A percentile compares a stretch with the other conserved stretches of the same genome.
Conservation (phyloP, 2,888 invertebrate genomes). For the Ophraella communa region DNA sequence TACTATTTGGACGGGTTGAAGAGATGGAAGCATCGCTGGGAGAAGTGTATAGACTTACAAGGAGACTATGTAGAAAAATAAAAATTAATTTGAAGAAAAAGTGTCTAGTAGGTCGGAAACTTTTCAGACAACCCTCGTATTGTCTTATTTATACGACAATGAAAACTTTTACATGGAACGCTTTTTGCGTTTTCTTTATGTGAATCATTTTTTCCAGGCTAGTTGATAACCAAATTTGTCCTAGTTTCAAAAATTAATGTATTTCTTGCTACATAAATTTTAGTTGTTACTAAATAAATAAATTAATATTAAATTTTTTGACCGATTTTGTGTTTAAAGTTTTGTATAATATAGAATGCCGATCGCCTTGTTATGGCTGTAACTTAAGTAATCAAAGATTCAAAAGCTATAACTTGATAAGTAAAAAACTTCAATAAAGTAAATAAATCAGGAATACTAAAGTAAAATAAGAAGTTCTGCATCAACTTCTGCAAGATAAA, state of each 20-base stretch:
- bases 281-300: neutral
- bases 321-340: neutral
- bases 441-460: conserved; percentile 7
- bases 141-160: too few relatives aligned
- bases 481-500: conserved; percentile 8
- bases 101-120: too few relatives aligned
- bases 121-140: too few relatives aligned
- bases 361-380: neutral
- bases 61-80: too few relatives aligned
- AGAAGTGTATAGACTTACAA: too few relatives aligned
- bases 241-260: neutral
- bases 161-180: too few relatives aligned
- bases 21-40: too few relatives aligned
- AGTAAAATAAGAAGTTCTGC: conserved; percentile 1
- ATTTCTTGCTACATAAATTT: neutral
- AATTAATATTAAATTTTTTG: neutral
- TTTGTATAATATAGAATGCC: neutral
- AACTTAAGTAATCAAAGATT: neutral
- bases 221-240: neutral
- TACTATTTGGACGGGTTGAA: too few relatives aligned
- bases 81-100: too few relatives aligned
- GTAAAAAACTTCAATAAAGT: conserved; percentile 9
- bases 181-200: too few relatives aligned
- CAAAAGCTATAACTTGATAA: neutral
- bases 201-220: too few relatives aligned